A percentile compares a stretch with the other conserved stretches of the same genome.
These are phyloP conservation scores for Drosophila greeni DNA, from an alignment of 2,888 invertebrate genomes.

Conservation along the genomic window DNA sequence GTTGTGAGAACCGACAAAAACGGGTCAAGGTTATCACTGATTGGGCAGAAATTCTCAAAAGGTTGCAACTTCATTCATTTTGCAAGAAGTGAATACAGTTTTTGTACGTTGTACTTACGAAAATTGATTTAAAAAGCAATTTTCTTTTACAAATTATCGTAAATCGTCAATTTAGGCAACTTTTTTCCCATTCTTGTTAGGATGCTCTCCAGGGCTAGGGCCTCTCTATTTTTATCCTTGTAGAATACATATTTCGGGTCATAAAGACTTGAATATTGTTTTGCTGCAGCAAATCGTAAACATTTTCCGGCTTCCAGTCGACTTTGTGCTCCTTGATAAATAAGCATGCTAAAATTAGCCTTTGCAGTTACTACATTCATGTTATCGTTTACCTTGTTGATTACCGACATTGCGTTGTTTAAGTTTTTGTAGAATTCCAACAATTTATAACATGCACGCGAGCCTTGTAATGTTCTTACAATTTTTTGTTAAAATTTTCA, in stretches of 20 bases:
- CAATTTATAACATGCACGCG: too few relatives aligned
- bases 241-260: background rate
- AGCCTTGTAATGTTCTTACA: too few relatives aligned
- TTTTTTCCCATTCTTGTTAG: too few relatives aligned
- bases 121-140: too few relatives aligned
- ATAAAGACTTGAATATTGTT: background rate
- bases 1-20: constrained; percentile 48
- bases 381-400: too few relatives aligned
- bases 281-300: background rate
- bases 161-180: too few relatives aligned
- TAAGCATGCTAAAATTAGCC: background rate
- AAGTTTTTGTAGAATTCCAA: background rate
- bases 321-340: background rate
- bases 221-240: too few relatives aligned
- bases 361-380: too few relatives aligned
- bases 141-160: too few relatives aligned
- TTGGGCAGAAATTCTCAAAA: constrained; percentile 16
- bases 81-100: background rate
- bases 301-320: background rate
- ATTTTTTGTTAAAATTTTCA: too few relatives aligned
- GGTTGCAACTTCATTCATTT: constrained; percentile 21
- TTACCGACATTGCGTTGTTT: background rate
- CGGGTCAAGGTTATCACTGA: constrained; percentile 51
- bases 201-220: too few relatives aligned
- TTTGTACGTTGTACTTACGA: too few relatives aligned